Percentiles rank a stretch among this genome's conserved stretches.
Evolutionary conservation across 2,113 vertebrate genomes (phyloP).

Genomic region (Gorsachius goisagi): DNA sequence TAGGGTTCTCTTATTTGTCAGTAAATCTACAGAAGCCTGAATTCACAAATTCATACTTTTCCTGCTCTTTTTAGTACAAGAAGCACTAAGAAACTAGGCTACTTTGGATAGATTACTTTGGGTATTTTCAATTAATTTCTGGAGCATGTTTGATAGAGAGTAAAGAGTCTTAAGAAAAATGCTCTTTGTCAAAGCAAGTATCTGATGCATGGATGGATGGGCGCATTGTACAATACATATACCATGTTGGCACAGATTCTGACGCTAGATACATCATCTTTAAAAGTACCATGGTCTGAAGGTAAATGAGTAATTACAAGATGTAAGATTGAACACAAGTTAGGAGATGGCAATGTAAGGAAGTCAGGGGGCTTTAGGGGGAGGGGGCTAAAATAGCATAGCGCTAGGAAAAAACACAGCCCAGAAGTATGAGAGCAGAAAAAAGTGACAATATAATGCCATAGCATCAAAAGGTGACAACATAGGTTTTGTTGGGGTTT

Average conservation of each 20-base stretch:
- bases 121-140: not conserved
- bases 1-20: not conserved
- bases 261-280: not conserved
- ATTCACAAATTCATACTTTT: not conserved
- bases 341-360: not conserved
- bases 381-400: not conserved
- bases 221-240: fast-evolving
- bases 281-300: not conserved
- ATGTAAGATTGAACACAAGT: not conserved
- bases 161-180: not conserved
- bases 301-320: not conserved
- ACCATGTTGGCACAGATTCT: not conserved
- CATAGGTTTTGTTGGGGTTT: fast-evolving
- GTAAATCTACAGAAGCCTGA: not conserved
- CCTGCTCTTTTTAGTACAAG: not conserved
- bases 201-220: not conserved
- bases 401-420: not conserved
- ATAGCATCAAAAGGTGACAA: not conserved
- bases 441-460: not conserved
- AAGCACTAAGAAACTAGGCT: not conserved
- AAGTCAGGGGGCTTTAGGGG: not conserved
- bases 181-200: not conserved
- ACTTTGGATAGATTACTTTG: not conserved
- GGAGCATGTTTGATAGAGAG: not conserved
- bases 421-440: not conserved